Evolutionary conservation across 2,888 invertebrate genomes (phyloP).

Genomic region (Dinocampus coccinellae): DNA sequence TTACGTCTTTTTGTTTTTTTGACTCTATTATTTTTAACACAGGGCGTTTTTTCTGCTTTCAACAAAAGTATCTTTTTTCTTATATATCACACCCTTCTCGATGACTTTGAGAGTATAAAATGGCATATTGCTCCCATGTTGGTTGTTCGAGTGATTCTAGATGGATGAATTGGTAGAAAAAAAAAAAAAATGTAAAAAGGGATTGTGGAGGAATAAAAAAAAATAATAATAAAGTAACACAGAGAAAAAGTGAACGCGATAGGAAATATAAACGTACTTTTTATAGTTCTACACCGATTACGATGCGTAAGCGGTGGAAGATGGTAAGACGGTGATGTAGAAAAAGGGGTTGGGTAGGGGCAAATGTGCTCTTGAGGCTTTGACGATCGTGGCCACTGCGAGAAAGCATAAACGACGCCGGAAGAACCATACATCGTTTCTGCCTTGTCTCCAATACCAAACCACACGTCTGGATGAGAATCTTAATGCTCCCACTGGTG

Average conservation of each 20-base stretch:
- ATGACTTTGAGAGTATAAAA: background rate
- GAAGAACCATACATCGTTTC: slow-evolving; percentile 37
- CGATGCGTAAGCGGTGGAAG: slow-evolving; percentile 28
- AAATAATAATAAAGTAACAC: too few relatives aligned
- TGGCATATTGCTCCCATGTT: background rate
- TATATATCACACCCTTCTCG: background rate
- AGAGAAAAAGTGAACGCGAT: slow-evolving; percentile 26
- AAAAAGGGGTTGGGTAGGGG: slow-evolving; percentile 30
- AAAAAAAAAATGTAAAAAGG: background rate
- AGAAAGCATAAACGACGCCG: slow-evolving; percentile 40
- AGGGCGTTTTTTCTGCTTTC: background rate
- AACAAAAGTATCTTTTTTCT: background rate
- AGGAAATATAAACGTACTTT: slow-evolving; percentile 43
- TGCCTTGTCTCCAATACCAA: slow-evolving; percentile 22
- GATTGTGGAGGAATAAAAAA: slow-evolving; percentile 8
- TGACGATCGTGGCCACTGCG: slow-evolving; percentile 45
- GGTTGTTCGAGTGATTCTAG: background rate
- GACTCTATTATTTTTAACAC: background rate
- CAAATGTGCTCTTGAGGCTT: slow-evolving; percentile 45
- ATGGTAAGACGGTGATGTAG: background rate
- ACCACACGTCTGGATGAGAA: slow-evolving; percentile 43
- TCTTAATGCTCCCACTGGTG: slow-evolving; percentile 44
- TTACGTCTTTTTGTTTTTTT: background rate
- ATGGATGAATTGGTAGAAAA: background rate
- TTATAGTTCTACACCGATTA: slow-evolving; percentile 49